Evolutionary conservation across 1,140 invertebrate genomes (phyloP).

Genomic region (Drosophila virilis): DNA sequence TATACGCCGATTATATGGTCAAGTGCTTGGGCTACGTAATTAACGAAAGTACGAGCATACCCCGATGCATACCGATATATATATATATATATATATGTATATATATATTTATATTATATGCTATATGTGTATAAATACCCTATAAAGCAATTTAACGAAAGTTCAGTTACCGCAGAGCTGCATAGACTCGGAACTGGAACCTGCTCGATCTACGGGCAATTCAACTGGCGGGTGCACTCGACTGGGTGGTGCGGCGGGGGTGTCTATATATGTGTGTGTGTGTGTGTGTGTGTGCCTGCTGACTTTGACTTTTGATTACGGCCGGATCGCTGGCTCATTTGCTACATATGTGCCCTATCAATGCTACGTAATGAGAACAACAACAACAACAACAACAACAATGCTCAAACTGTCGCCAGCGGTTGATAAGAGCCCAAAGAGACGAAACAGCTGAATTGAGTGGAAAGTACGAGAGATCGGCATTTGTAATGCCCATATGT

Average conservation of each 20-base stretch:
- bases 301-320: slow-evolving; percentile 54
- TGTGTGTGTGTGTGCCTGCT: neutral
- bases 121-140: slow-evolving; percentile 1
- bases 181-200: slow-evolving; percentile 17
- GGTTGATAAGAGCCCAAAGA: slow-evolving; percentile 42
- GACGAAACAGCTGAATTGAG: slow-evolving; percentile 20
- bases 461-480: slow-evolving; percentile 12
- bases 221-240: neutral
- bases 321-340: slow-evolving; percentile 31
- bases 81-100: neutral
- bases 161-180: slow-evolving; percentile 30
- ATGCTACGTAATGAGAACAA: slow-evolving; percentile 47
- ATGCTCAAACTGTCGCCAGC: slow-evolving; percentile 38
- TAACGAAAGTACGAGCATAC: slow-evolving; percentile 14
- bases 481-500: slow-evolving; percentile 12
- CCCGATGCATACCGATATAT: neutral
- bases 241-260: no score
- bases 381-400: slow-evolving; percentile 7
- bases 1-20: slow-evolving; percentile 26
- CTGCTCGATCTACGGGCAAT: slow-evolving; percentile 1
- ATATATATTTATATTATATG: neutral
- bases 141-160: slow-evolving; percentile 14
- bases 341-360: slow-evolving; percentile 39
- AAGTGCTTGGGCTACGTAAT: slow-evolving; percentile 24
- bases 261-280: neutral